Conservation (phyloP, 2,797 vertebrate species). For the Pampus argenteus region DNA sequence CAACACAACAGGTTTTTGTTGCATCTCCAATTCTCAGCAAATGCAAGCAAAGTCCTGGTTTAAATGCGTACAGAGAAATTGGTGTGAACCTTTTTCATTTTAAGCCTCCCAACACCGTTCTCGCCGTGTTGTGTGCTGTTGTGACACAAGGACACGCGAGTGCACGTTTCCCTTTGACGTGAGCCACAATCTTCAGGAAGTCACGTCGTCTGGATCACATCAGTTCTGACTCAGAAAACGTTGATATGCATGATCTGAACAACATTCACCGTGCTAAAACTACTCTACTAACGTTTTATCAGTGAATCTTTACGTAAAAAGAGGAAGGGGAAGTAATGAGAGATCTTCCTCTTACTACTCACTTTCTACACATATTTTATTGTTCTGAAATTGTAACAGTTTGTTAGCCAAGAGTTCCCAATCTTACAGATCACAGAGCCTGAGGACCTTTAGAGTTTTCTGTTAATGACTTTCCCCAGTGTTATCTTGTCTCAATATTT, state of each 20-base stretch:
- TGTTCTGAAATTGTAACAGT: constrained; percentile 29
- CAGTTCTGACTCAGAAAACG: constrained; percentile 7
- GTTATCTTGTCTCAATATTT: constrained; percentile 54
- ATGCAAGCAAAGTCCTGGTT: not conserved
- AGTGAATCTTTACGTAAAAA: constrained; percentile 17
- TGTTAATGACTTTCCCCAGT: constrained; percentile 69
- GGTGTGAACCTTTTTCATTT: not conserved
- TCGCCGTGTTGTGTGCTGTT: too few relatives aligned
- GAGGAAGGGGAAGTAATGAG: constrained; percentile 52
- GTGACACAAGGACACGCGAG: too few relatives aligned
- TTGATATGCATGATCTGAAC: constrained; percentile 42
- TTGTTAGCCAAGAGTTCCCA: constrained; percentile 41
- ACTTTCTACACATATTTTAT: constrained; percentile 1
- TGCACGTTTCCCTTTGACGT: constrained; percentile 28
- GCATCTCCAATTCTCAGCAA: not conserved
- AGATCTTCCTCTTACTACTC: not conserved
- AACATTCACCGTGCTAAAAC: constrained; percentile 33
- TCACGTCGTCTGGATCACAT: constrained; percentile 24
- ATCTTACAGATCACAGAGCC: constrained; percentile 48
- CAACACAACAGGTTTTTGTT: not conserved
- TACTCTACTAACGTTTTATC: constrained; percentile 15
- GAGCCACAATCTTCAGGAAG: not conserved
- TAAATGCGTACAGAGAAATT: not conserved
- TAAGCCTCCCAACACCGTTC: not conserved
- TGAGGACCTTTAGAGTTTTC: constrained; percentile 64